Evolutionary conservation across 2,113 vertebrate genomes (phyloP), one percentile per base, ranked within the genome.

Genomic region (Anolis sagrei): DNA sequence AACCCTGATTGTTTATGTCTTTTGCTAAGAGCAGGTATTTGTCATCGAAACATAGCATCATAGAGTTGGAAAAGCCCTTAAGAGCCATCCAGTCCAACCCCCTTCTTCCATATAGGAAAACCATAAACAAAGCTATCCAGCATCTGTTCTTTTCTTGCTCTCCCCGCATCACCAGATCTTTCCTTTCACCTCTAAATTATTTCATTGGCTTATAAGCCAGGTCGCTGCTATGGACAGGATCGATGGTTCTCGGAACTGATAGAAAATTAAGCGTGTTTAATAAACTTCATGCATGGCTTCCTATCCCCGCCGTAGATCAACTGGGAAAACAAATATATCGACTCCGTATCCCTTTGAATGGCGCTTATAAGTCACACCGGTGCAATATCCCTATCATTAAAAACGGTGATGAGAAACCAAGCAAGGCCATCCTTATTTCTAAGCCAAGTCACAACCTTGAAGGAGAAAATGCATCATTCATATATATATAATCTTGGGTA

Each of bases 251-350:
- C 29, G 32, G 69, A 86, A 79, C 77, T 86, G 84, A 86, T 79
- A 86, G 84, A 86, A 86, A 86, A 86, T 80, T 80, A 86, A 76
- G 68, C 76, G 48, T 76, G 54, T 73, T 86, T 86, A 86, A 86
- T 86, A 86, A 86, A 86, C 76, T 74, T 86, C 84, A 85, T 44
- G 76, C 51, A 32, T 48, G 76, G 84, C 68, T 85, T 79, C 84
- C 77, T 73, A 62, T 86, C 51, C 7, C 2, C 7, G 68, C 68
- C 69, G 13, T 79, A 86, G 61, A 86, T 86, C 84, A 79, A 86
- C 48, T 3, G 27, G 54, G 77, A 86, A 49, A 80, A 85, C 76
- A 85, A 85, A 79, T 79, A 85, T 85, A 79, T 85, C 36, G 76
- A 76, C 72, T 7, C 27, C 69, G 5, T 62, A 72, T 79, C 25